Conservation (phyloP, 2,113 vertebrate genomes). For the Phyllopteryx taeniolatus region DNA sequence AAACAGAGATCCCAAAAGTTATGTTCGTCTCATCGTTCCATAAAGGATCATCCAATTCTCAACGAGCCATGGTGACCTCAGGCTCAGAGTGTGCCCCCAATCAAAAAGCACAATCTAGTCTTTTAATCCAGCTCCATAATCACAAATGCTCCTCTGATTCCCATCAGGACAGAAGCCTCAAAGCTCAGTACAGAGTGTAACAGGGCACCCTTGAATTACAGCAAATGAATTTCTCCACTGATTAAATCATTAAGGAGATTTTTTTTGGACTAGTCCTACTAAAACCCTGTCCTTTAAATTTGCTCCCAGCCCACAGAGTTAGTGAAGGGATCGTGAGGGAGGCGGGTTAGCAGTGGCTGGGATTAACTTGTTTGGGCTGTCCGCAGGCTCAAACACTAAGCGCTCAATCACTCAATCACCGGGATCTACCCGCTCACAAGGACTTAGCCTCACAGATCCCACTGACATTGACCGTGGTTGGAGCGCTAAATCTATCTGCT, state of each 20-base stretch:
- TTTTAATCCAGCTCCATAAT: conserved; percentile 69
- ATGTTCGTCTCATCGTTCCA: conserved; percentile 34
- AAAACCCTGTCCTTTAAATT: conserved; percentile 59
- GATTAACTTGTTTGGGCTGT: conserved; percentile 74
- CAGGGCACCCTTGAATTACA: conserved; percentile 44
- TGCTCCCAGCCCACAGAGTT: conserved; percentile 26
- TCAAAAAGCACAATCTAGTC: conserved; percentile 67
- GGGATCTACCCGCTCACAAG: conserved; percentile 61
- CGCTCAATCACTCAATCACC: conserved; percentile 71
- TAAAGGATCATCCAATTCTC: conserved; percentile 56
- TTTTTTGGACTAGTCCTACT: conserved; percentile 38
- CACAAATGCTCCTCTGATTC: conserved; percentile 42
- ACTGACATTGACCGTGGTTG: conserved; percentile 57
- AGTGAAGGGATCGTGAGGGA: conserved; percentile 35
- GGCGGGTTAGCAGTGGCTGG: conserved; percentile 37
- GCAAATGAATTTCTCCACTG: conserved; percentile 69
- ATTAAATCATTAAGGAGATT: conserved; percentile 78
- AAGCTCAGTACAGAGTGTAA: conserved; percentile 27
- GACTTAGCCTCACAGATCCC: conserved; percentile 60
- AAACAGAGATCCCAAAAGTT: not conserved
- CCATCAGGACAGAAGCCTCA: conserved; percentile 24
- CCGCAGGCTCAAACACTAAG: conserved; percentile 64
- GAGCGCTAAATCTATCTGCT: conserved; percentile 43
- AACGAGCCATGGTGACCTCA: conserved; percentile 53
- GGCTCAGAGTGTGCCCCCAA: conserved; percentile 52